Evolutionary conservation across 2,888 invertebrate genomes (phyloP).

Genomic region (Gymnosoma rotundatum): DNA sequence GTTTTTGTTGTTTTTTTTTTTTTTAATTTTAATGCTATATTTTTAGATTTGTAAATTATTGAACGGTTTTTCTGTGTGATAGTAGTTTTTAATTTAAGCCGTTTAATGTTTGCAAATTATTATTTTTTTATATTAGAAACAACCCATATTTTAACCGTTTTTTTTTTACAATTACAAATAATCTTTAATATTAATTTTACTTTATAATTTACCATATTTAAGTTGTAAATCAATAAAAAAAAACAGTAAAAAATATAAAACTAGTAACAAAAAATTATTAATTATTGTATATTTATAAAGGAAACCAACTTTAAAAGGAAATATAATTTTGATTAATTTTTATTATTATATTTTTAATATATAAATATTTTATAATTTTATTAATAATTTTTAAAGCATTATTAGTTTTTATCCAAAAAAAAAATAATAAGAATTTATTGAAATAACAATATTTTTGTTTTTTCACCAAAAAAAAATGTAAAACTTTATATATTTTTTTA

Average conservation of each 20-base stretch:
- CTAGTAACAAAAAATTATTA: slow-evolving; percentile 50
- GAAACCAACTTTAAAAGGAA: slow-evolving; percentile 37
- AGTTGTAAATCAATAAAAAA: slow-evolving; percentile 75
- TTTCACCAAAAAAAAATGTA: slow-evolving; percentile 63
- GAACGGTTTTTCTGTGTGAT: slow-evolving; percentile 82
- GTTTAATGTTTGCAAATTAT: slow-evolving; percentile 70
- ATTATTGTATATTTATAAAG: slow-evolving; percentile 65
- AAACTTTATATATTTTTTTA: slow-evolving; percentile 67
- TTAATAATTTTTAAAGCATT: slow-evolving; percentile 65
- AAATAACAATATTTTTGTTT: slow-evolving; percentile 62
- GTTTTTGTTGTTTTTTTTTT: slow-evolving; percentile 61
- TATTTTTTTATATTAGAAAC: slow-evolving; percentile 46
- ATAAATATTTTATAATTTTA: slow-evolving; percentile 70
- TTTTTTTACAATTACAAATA: slow-evolving; percentile 73
- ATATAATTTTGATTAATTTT: slow-evolving; percentile 63
- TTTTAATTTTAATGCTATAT: slow-evolving; percentile 28
- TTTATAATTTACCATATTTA: slow-evolving; percentile 70
- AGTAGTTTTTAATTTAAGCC: slow-evolving; percentile 82
- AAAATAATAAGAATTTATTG: slow-evolving; percentile 63
- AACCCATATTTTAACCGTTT: slow-evolving; percentile 71
- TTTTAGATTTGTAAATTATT: slow-evolving; percentile 68
- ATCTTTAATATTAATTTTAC: slow-evolving; percentile 67
- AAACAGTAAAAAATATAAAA: slow-evolving; percentile 48
- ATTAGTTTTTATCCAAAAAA: slow-evolving; percentile 64
- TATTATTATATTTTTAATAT: slow-evolving; percentile 67